Evolutionary conservation across 2,113 vertebrate species (phyloP).

Genomic region (Falcunculus frontatus): DNA sequence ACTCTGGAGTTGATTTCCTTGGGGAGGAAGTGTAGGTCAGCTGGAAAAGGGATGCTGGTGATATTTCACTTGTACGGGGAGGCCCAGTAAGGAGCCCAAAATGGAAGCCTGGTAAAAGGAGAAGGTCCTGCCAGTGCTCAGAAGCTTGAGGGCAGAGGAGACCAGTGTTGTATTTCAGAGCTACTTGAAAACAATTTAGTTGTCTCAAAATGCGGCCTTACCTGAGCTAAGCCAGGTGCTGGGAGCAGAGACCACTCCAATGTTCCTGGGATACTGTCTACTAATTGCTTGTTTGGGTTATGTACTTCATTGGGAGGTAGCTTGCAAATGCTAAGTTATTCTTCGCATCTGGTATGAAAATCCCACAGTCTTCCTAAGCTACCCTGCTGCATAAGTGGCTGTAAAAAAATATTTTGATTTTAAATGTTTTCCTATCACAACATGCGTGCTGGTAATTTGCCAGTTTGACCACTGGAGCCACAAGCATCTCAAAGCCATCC

Average conservation of each 20-base stretch:
- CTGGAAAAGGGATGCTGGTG: background rate
- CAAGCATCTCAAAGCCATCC: background rate
- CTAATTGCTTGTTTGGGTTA: background rate
- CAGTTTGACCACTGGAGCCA: background rate
- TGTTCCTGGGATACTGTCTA: background rate
- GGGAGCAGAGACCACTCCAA: background rate
- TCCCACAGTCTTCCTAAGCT: background rate
- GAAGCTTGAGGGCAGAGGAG: background rate
- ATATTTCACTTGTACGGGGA: background rate
- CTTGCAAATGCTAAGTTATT: background rate
- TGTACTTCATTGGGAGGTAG: background rate
- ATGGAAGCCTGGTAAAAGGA: background rate
- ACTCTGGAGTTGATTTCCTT: background rate
- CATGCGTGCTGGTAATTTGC: accelerated
- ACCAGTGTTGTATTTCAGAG: accelerated
- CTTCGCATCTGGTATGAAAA: background rate
- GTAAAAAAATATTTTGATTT: background rate
- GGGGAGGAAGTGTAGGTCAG: accelerated
- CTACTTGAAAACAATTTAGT: background rate
- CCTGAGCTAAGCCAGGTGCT: background rate
- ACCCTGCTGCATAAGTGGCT: accelerated
- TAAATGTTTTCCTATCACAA: background rate
- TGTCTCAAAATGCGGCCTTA: background rate
- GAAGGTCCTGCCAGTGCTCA: background rate
- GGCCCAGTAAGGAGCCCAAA: background rate